These are phyloP conservation scores for Apantesis nais DNA, from an alignment of 2,888 invertebrate species.

Conservation along the genomic window DNA sequence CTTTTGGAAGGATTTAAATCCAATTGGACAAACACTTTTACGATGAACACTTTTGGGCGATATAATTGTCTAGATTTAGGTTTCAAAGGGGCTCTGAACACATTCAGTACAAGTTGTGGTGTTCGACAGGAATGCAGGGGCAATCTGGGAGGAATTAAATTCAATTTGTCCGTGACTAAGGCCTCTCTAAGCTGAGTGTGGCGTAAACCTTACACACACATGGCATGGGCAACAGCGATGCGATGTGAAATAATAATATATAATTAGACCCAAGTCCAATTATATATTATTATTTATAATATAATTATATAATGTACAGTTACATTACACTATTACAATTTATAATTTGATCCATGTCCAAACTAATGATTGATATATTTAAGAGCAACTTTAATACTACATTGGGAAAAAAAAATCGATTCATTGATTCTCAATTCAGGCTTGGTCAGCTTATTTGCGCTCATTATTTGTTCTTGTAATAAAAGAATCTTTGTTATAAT, in stretches of 20 bases:
- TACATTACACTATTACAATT: neutral
- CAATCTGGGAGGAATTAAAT: constrained; percentile 40
- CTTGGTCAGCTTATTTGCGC: too few species aligned
- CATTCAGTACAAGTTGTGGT: constrained; percentile 29
- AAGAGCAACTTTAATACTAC: neutral
- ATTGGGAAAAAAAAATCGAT: too few species aligned
- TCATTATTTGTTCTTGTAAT: too few species aligned
- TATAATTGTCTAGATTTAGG: constrained; percentile 29
- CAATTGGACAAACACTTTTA: neutral
- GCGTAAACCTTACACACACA: constrained; percentile 1
- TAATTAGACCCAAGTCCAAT: too few species aligned
- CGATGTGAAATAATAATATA: neutral
- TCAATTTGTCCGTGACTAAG: constrained; percentile 46
- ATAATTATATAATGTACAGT: neutral
- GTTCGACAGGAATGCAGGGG: constrained; percentile 12
- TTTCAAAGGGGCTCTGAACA: constrained; percentile 20
- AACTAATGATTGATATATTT: neutral
- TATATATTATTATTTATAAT: too few species aligned
- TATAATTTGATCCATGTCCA: neutral
- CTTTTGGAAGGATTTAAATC: neutral
- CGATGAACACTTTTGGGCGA: constrained; percentile 23
- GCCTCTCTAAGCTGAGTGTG: constrained; percentile 20
- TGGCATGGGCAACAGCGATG: constrained; percentile 5
- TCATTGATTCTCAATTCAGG: too few species aligned
- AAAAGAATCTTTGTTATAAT: neutral